Conservation (phyloP, 2,888 invertebrate genomes). For the Dysmachus trigonus region DNA sequence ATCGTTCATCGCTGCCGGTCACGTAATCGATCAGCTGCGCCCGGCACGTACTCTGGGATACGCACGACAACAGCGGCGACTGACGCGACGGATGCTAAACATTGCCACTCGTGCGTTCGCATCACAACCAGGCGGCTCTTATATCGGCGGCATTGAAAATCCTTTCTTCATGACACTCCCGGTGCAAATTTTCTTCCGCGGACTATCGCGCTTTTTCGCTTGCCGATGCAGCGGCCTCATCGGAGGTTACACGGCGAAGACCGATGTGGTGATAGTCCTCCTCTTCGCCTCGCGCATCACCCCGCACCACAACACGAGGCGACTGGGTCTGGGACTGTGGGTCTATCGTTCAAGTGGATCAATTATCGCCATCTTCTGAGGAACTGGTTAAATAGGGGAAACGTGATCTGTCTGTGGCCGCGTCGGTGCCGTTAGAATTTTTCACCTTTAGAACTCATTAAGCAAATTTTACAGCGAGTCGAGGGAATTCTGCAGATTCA, state of each 20-base stretch:
- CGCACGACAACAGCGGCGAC: not conserved
- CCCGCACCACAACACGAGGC: not conserved
- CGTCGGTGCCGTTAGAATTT: not conserved
- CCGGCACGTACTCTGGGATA: not conserved
- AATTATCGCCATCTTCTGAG: not conserved
- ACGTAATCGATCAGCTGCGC: constrained; percentile 15
- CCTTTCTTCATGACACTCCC: not conserved
- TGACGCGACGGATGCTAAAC: not conserved
- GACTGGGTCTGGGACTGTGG: constrained; percentile 1
- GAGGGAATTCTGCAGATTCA: not conserved
- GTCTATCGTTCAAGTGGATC: constrained; percentile 9
- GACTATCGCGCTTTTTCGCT: not conserved
- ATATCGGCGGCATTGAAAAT: not conserved
- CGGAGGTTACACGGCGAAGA: not conserved
- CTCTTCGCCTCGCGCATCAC: not conserved
- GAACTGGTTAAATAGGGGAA: constrained; percentile 14
- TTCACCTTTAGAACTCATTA: not conserved
- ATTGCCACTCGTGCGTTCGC: not conserved
- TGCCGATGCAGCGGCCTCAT: not conserved
- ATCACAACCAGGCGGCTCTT: not conserved
- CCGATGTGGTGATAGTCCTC: not conserved
- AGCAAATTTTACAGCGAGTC: not conserved
- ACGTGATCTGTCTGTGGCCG: not conserved
- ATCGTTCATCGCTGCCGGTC: not conserved
- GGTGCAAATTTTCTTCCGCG: not conserved